These are phyloP conservation scores for Narcine bancroftii DNA, from an alignment of 2,113 vertebrate species.

Conservation along the genomic window DNA sequence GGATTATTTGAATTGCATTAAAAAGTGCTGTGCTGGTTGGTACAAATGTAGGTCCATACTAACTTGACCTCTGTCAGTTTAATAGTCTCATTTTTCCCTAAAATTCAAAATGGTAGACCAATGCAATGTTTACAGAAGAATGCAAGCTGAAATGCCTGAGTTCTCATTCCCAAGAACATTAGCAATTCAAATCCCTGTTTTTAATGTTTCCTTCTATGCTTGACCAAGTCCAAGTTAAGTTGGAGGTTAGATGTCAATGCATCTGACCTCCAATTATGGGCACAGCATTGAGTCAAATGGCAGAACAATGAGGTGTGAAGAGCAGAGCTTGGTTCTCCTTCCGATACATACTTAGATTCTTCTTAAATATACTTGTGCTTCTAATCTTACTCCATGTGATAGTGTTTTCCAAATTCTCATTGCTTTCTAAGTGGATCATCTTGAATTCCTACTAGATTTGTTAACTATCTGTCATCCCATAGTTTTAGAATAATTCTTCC, in stretches of 20 bases:
- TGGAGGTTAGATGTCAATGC: not conserved
- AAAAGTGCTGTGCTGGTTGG: not conserved
- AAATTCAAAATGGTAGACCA: not conserved
- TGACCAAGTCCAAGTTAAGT: not conserved
- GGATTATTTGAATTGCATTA: not conserved
- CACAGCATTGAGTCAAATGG: not conserved
- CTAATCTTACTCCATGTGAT: no score
- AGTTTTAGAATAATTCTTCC: no score
- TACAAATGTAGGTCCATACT: not conserved
- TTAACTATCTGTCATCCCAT: not conserved
- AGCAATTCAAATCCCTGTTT: no score
- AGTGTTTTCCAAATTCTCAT: no score
- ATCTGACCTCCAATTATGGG: not conserved
- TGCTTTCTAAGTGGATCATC: no score
- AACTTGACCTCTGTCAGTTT: not conserved
- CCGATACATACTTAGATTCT: not conserved
- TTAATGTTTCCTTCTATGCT: no score
- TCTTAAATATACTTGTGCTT: not conserved
- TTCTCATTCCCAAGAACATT: not conserved
- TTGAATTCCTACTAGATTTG: no score
- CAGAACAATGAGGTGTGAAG: not conserved
- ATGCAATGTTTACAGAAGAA: not conserved
- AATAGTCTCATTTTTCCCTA: not conserved
- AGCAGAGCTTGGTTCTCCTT: not conserved
- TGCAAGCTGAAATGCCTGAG: not conserved